Evolutionary conservation across 1,140 invertebrate genomes (phyloP), one percentile per base, ranked within the genome.

Genomic region (Luehdorfia chinensis): DNA sequence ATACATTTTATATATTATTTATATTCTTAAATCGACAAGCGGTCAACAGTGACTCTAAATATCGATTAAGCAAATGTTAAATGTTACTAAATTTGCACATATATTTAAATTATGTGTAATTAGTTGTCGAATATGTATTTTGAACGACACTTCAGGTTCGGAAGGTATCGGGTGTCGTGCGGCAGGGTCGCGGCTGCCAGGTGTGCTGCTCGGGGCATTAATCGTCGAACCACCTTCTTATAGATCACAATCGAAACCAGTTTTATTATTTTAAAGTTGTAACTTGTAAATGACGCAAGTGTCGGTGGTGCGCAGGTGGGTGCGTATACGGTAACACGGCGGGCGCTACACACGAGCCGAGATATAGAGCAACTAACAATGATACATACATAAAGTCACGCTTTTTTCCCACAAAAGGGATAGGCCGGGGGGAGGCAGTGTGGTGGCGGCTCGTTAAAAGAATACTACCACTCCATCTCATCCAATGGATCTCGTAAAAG

Each of bases 181-280:
- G 66, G 66, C 67, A 70, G 66, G 75, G 78, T 54, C 39, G 46
- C 16, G 1, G 47, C 55, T 72, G 72, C 80, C 78, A 83, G 80
- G 78, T 84, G 81, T 66, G 65, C 49, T 59, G 62, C 64, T 63
- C 45, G 55, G 65, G 66, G 73, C 75, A 80, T 80, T 75, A 80
- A 80, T 78, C 76, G 69, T 75, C 59, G 69, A 72, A 68, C 65
- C 67, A 73, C 61, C 74, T 67, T 74, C 73, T 71, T 78, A 77
- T 83, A 79, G 81, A 85, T 85, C 70, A 84, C 75, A 81, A 85
- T 85, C 78, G 67, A 59, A 81, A 85, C 78, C 77, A 61, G 81
- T 83, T 85, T 80, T 76, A 76, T 80, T 85, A 85, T 85, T 85
- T 85, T 85, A 81, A 80, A 80, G 75, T 80, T 80, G 78, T 80